These are phyloP conservation scores for Catharus bicknelli DNA, from an alignment of 2,113 vertebrate genomes.

Conservation along the genomic window DNA sequence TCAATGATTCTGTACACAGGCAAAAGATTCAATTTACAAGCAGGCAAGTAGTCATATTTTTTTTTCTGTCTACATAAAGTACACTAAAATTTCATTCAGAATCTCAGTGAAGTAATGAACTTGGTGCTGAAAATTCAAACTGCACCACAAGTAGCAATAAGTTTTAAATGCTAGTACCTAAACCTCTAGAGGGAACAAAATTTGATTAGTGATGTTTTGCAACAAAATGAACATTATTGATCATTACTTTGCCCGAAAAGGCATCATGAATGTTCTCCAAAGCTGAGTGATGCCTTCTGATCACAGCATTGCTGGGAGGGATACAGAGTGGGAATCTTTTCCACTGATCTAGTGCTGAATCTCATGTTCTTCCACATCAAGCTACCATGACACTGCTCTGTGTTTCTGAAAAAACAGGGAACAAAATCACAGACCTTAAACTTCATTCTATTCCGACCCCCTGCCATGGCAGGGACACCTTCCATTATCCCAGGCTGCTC, in stretches of 20 bases:
- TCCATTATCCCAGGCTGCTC: fast-evolving
- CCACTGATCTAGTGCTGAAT: not conserved
- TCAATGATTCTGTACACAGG: not conserved
- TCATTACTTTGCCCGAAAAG: not conserved
- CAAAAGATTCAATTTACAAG: slow-evolving; percentile 30
- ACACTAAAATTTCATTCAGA: slow-evolving; percentile 37
- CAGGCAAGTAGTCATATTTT: not conserved
- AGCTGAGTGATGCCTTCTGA: not conserved
- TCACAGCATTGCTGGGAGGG: not conserved
- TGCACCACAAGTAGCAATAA: not conserved
- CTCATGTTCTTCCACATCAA: not conserved
- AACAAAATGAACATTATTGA: not conserved
- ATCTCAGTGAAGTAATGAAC: not conserved
- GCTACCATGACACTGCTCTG: not conserved
- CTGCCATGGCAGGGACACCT: not conserved
- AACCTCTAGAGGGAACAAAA: not conserved
- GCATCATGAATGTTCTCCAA: fast-evolving
- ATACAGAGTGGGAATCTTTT: not conserved
- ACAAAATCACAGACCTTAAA: not conserved
- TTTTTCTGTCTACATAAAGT: not conserved
- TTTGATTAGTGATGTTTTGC: not conserved
- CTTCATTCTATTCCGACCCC: fast-evolving
- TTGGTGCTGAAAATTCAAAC: not conserved
- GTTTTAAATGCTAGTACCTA: not conserved
- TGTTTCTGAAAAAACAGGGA: not conserved